Evolutionary conservation across 2,113 vertebrate species (phyloP), one percentile per base, ranked within the genome.

Genomic region (Chloropsis hardwickii): DNA sequence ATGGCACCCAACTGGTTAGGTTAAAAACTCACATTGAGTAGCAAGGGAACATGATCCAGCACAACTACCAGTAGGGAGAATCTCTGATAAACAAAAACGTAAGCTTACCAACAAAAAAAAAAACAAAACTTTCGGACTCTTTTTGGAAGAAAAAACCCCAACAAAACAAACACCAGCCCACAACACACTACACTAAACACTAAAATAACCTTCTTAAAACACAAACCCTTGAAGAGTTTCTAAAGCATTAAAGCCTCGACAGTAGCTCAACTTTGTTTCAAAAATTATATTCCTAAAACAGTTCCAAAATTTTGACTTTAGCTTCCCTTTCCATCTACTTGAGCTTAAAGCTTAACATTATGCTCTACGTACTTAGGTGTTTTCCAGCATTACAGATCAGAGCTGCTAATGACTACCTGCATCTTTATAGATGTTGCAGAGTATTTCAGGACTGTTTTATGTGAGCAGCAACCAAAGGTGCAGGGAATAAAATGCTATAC

Each of bases 311-410:
- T 93, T 50, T 35, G 13, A 54, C 9, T n/a, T 29, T 13, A 35
- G 1, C 4, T 54, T 42, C 5, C 8, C 10, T 9, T 5, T 20
- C 7, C 6, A 33, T 37, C 11, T 27, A 50, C 13, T 40, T 67
- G 8, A 88, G 8, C 10, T 31, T 70, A 4, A 93, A 17, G 15
- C n/a, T 22, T 44, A 22, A 5, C 12, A 27, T 31, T 25, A 33
- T 12, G 9, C 2, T 73, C 4, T 42, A 28, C 0, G 1, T 22
- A 33, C 24, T 24, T 28, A 5, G 8, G 3, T 48, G 3, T 31
- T 19, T 33, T 53, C 25, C 29, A 44, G 4, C n/a, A 53, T 21
- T 37, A 47, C 6, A 60, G 14, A 39, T 23, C 17, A 60, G 10
- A 16, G 5, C 28, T 53, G 29, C 6, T 57, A 78, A 81, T 27